Evolutionary conservation across 2,888 invertebrate species (phyloP).

Genomic region (Eupithecia subumbrata): DNA sequence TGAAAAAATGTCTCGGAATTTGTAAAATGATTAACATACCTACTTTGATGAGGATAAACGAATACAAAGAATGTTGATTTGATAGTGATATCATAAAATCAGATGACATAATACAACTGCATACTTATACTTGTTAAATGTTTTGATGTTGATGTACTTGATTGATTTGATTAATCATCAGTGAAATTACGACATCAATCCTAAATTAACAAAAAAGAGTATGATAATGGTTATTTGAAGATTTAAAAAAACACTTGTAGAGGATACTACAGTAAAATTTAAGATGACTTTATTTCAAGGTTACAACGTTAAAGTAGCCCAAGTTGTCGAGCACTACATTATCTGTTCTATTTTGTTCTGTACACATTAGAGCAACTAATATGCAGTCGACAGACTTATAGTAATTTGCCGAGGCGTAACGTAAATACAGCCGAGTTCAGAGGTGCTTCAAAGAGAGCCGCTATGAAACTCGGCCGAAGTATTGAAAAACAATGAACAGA

Average conservation of each 20-base stretch:
- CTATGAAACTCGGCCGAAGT: slow-evolving; percentile 65
- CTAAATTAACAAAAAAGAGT: background rate
- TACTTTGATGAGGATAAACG: slow-evolving; percentile 2
- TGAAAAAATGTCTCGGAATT: background rate
- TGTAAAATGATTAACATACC: background rate
- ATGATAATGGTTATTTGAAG: background rate
- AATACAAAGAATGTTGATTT: slow-evolving; percentile 9
- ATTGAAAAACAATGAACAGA: slow-evolving; percentile 72
- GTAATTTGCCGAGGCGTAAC: slow-evolving; percentile 69
- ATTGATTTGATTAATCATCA: slow-evolving; percentile 40
- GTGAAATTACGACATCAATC: background rate
- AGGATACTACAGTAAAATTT: no score
- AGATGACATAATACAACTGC: background rate
- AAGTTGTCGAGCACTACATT: slow-evolving; percentile 39
- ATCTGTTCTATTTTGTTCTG: slow-evolving; percentile 70
- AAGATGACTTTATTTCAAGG: slow-evolving; percentile 30
- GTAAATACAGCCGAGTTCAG: slow-evolving; percentile 72
- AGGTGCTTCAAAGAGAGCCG: slow-evolving; percentile 71
- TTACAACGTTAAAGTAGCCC: slow-evolving; percentile 30
- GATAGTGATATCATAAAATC: background rate
- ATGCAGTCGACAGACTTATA: slow-evolving; percentile 72
- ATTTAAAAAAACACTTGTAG: background rate
- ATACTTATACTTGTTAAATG: background rate
- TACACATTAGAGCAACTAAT: slow-evolving; percentile 69
- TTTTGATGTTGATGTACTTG: no score